Evolutionary conservation across 2,888 invertebrate species (phyloP), one percentile per base, ranked within the genome.

Genomic region (Eucera pruinosa): DNA sequence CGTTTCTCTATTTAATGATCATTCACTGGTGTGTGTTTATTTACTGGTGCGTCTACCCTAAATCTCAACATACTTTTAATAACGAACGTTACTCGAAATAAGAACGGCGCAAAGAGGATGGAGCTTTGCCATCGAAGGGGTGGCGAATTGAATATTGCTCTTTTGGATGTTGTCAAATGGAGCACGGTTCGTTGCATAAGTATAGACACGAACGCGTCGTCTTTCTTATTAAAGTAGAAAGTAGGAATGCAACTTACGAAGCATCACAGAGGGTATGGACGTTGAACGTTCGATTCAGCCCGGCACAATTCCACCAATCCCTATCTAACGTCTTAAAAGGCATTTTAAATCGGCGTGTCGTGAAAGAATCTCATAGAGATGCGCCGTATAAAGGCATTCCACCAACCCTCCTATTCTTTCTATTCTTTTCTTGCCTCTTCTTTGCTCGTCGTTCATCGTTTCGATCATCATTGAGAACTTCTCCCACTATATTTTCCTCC

Each of bases 291-390:
- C 84, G 82, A 84, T 84, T 84, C 80, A 84, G 73, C 82, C 66
- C 78, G 81, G 86, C 82, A 85, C 86, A 86, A 85, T 87, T 87
- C 80, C 77, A 69, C 66, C 74, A 61, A 74, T 80, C 80, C 83
- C 81, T 66, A 78, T 75, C 66, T 72, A 79, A 64, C 76, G 66
- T 84, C 84, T 88, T 86, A 89, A 89, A 89, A 89, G 89, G 89
- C 86, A 89, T 90, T 90, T 89, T 90, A 90, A 90, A 90, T 90
- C 89, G 87, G 87, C 88, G 88, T 89, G 89, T 87, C 86, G 83
- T 86, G 86, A 89, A 91, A 90, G 91, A 91, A 91, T 90, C 89
- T 90, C 89, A 91, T 90, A 91, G 90, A 89, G 89, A 90, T 84
- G 89, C 87, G 84, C 87, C 87, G 84, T 86, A 91, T 90, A 91